These are phyloP conservation scores for Diprion similis DNA, from an alignment of 1,140 invertebrate genomes.

Conservation along the genomic window DNA sequence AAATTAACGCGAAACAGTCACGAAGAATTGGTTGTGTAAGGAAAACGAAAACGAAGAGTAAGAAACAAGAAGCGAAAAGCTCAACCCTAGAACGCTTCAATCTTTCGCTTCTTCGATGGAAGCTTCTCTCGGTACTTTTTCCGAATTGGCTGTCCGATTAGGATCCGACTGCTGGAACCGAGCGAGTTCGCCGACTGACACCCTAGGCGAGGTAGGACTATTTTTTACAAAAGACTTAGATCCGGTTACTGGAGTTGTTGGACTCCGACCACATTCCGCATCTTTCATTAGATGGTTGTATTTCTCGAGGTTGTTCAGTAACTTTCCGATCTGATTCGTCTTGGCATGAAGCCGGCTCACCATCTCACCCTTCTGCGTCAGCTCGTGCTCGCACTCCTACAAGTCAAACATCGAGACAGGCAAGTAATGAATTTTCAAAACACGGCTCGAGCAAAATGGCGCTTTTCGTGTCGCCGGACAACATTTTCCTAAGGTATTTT, in stretches of 20 bases:
- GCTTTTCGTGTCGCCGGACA: too few relatives aligned
- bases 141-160: constrained; percentile 45
- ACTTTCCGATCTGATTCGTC: constrained; percentile 88
- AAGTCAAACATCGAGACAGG: constrained; percentile 42
- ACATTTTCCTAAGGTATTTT: too few relatives aligned
- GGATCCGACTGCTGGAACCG: constrained; percentile 51
- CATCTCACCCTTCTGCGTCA: constrained; percentile 91
- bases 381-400: constrained; percentile 91
- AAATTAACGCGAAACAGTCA: too few relatives aligned
- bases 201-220: constrained; percentile 57
- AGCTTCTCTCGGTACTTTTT: constrained; percentile 54
- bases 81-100: neutral
- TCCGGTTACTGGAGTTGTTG: constrained; percentile 64
- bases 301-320: constrained; percentile 88
- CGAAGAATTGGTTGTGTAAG: too few relatives aligned
- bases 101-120: constrained; percentile 22
- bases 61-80: too few relatives aligned
- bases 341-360: constrained; percentile 88
- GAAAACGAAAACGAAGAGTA: too few relatives aligned
- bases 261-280: constrained; percentile 62
- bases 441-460: too few relatives aligned
- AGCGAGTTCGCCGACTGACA: constrained; percentile 27
- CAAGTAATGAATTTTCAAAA: neutral
- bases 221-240: constrained; percentile 53
- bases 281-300: constrained; percentile 77